Evolutionary conservation across 2,888 invertebrate genomes (phyloP).

Genomic region (Sympetrum striolatum): DNA sequence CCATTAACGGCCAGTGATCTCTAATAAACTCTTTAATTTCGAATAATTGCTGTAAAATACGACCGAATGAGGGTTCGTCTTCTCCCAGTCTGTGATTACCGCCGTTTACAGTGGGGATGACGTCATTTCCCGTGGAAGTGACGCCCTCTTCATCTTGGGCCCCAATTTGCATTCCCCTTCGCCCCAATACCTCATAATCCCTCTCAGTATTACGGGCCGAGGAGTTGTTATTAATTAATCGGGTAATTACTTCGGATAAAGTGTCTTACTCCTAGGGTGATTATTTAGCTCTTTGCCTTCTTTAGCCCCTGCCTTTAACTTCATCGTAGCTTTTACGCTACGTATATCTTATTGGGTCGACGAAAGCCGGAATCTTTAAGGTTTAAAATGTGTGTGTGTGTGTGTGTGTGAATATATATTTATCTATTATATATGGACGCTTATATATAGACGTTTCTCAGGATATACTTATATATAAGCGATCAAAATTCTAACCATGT

Average conservation of each 20-base stretch:
- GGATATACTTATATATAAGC: too few species aligned
- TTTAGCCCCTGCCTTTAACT: background rate
- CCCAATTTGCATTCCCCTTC: conserved; percentile 20
- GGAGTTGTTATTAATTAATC: conserved; percentile 38
- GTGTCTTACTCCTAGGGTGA: conserved; percentile 11
- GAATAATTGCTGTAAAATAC: background rate
- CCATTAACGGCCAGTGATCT: background rate
- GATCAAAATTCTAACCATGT: too few species aligned
- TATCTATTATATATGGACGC: too few species aligned
- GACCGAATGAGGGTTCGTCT: background rate
- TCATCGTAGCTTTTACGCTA: too few species aligned
- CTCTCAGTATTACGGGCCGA: background rate
- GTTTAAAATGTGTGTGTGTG: too few species aligned
- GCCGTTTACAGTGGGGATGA: background rate
- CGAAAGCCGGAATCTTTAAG: too few species aligned
- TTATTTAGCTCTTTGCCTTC: conserved; percentile 17
- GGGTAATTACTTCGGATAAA: conserved; percentile 19
- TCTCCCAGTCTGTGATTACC: background rate
- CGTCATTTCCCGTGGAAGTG: background rate
- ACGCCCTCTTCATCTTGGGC: background rate
- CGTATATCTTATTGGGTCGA: too few species aligned
- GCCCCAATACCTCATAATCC: background rate
- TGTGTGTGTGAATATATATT: too few species aligned
- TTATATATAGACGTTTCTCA: too few species aligned
- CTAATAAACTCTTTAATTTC: background rate